Percentiles rank a stretch among this genome's conserved stretches.
Evolutionary conservation across 2,888 invertebrate genomes (phyloP).

Genomic region (Caenorhabditis angaria): DNA sequence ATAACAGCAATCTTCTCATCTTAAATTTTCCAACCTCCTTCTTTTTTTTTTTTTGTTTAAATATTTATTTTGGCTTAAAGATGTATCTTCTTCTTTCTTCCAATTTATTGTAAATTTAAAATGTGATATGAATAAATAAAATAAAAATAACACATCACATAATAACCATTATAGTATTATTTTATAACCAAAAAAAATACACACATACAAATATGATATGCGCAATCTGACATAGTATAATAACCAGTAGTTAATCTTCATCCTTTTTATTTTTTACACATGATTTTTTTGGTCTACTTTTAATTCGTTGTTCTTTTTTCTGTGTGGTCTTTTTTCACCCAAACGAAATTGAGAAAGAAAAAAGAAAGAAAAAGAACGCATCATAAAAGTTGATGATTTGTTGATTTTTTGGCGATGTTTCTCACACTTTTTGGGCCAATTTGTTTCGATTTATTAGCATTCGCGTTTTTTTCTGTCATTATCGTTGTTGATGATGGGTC

Average conservation of each 20-base stretch:
- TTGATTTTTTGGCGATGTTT: neutral
- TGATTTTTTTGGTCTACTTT: neutral
- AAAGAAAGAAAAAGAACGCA: too few relatives aligned
- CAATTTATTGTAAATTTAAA: too few relatives aligned
- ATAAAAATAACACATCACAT: too few relatives aligned
- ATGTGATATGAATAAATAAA: too few relatives aligned
- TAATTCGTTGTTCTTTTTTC: neutral
- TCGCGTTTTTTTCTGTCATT: too few relatives aligned
- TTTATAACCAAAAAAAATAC: neutral
- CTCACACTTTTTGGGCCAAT: neutral
- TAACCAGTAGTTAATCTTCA: slow-evolving; percentile 1
- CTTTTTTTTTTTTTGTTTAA: too few relatives aligned
- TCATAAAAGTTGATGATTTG: slow-evolving; percentile 2
- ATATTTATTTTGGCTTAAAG: too few relatives aligned
- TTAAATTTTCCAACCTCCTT: too few relatives aligned
- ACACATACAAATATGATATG: neutral
- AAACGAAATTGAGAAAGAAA: too few relatives aligned
- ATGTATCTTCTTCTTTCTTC: too few relatives aligned
- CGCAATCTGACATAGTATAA: neutral
- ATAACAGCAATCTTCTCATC: too few relatives aligned
- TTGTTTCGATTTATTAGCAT: slow-evolving; percentile 1
- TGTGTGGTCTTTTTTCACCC: neutral
- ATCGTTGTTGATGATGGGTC: too few relatives aligned
- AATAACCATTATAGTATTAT: neutral
- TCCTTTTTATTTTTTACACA: neutral